Conservation (phyloP, 2,113 vertebrate species). For the Taxidea taxus region DNA sequence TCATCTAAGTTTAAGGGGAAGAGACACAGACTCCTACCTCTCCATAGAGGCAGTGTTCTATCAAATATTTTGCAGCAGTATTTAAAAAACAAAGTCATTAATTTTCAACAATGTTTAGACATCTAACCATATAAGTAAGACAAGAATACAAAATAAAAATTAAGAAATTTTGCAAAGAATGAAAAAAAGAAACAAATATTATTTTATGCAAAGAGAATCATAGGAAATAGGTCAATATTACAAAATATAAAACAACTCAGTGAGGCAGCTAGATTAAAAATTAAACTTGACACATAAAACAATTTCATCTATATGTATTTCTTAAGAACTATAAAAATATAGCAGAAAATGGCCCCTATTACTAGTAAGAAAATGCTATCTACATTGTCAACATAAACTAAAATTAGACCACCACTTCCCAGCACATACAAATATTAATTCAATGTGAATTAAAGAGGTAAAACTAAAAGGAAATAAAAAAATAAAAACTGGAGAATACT, state of each 20-base stretch:
- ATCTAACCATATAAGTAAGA: not conserved
- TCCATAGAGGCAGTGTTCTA: not conserved
- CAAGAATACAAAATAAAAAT: not conserved
- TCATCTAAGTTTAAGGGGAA: not conserved
- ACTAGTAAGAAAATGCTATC: not conserved
- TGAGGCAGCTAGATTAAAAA: not conserved
- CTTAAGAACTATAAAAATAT: not conserved
- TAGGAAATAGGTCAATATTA: not conserved
- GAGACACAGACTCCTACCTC: not conserved
- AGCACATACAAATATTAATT: too few relatives aligned
- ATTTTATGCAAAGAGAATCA: not conserved
- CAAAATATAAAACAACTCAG: not conserved
- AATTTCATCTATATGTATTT: not conserved
- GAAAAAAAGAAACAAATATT: not conserved
- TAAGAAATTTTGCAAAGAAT: not conserved
- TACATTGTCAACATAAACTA: not conserved
- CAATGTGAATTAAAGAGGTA: too few relatives aligned
- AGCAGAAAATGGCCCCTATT: not conserved
- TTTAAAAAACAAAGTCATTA: not conserved
- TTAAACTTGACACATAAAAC: not conserved
- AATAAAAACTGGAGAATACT: not conserved
- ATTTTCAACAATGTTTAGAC: not conserved
- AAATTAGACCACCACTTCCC: too few relatives aligned
- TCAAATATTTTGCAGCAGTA: not conserved
- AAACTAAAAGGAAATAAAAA: not conserved